These are phyloP conservation scores for Exephanes ischioxanthus DNA, from an alignment of 2,888 invertebrate species.

Conservation along the genomic window DNA sequence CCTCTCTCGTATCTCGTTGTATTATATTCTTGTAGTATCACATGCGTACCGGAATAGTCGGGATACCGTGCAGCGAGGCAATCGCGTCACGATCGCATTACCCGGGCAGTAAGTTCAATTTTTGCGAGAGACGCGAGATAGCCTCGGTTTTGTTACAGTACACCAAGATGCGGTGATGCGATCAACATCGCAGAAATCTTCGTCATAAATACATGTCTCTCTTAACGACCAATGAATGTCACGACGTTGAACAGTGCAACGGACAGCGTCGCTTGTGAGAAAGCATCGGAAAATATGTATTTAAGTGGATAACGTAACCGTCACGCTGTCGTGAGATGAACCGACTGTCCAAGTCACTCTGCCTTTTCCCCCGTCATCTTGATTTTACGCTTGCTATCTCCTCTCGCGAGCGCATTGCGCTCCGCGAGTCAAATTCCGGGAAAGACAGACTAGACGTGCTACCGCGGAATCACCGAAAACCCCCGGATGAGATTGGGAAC, in stretches of 20 bases:
- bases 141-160: neutral
- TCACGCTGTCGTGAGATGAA: neutral
- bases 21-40: neutral
- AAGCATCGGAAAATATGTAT: neutral
- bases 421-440: neutral
- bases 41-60: conserved; percentile 16
- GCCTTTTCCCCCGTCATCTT: neutral
- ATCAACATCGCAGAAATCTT: neutral
- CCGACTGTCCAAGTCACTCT: neutral
- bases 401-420: neutral
- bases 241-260: no score
- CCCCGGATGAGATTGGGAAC: conserved; percentile 26
- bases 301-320: neutral
- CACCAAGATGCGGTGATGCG: neutral
- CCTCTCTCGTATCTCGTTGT: neutral
- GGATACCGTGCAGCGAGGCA: conserved; percentile 14
- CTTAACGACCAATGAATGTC: neutral
- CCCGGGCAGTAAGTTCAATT: conserved; percentile 27
- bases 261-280: no score
- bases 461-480: conserved; percentile 37
- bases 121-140: conserved; percentile 27
- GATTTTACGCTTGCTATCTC: neutral
- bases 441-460: neutral
- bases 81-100: conserved; percentile 32
- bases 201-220: neutral